A percentile compares a stretch with the other conserved stretches of the same genome.
Conservation (phyloP, 2,113 vertebrate species). For the Crocuta crocuta region DNA sequence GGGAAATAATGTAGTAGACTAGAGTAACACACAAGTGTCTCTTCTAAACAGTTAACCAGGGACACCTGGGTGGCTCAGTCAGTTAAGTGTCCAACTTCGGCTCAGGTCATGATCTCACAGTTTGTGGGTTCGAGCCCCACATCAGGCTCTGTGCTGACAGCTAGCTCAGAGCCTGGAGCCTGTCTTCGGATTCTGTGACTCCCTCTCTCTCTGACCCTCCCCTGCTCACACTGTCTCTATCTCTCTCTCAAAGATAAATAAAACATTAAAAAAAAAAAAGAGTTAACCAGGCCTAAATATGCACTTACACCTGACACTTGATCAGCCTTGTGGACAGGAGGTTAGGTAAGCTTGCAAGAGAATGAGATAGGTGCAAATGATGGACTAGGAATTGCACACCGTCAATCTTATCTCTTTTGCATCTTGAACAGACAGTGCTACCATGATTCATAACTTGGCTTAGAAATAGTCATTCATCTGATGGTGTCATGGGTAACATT, state of each 20-base stretch:
- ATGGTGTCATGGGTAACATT: slow-evolving; percentile 3
- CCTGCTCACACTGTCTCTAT: no score
- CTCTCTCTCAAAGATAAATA: no score
- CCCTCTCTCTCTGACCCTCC: no score
- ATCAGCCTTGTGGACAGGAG: background rate
- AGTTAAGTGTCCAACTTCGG: no score
- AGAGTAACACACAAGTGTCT: background rate
- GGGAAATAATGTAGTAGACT: background rate
- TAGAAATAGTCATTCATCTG: slow-evolving; percentile 44
- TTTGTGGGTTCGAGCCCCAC: no score
- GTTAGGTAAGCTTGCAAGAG: background rate
- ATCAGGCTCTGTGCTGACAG: no score
- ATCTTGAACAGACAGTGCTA: background rate
- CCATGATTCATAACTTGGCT: slow-evolving; percentile 60
- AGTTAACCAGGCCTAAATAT: background rate
- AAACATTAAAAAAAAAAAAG: background rate
- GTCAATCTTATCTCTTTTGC: background rate
- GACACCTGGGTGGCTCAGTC: no score
- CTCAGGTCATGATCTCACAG: no score
- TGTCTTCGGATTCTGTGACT: no score
- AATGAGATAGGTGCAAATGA: background rate
- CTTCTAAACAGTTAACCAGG: background rate
- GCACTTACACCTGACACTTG: background rate
- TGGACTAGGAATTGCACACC: background rate
- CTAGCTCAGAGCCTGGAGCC: no score